These are phyloP conservation scores for Boloria selene DNA, from an alignment of 2,888 invertebrate species.

Conservation along the genomic window DNA sequence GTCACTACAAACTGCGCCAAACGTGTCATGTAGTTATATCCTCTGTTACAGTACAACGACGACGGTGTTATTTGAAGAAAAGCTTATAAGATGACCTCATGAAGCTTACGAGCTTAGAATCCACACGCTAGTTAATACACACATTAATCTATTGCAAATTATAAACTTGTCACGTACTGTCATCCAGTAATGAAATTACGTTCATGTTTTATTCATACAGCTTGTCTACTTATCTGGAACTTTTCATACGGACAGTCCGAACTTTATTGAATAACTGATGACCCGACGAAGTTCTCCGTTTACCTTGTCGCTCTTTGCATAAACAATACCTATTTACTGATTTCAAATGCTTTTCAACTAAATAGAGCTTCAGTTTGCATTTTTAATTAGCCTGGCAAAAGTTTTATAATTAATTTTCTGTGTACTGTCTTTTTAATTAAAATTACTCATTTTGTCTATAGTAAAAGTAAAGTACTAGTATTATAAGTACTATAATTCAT, in stretches of 20 bases:
- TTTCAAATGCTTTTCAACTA: conserved; percentile 18
- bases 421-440: conserved; percentile 4
- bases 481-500: too few relatives aligned
- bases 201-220: conserved; percentile 44
- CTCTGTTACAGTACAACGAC: too few relatives aligned
- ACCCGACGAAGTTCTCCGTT: conserved; percentile 26
- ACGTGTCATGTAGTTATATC: too few relatives aligned
- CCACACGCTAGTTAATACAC: neutral
- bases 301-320: conserved; percentile 32
- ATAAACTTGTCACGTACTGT: conserved; percentile 32
- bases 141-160: conserved; percentile 15
- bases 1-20: too few relatives aligned
- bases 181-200: conserved; percentile 42
- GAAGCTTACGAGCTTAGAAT: too few relatives aligned
- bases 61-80: too few relatives aligned
- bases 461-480: neutral
- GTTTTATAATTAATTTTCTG: conserved; percentile 12
- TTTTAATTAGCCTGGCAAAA: conserved; percentile 7
- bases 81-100: too few relatives aligned
- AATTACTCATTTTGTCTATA: neutral
- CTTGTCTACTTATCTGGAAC: conserved; percentile 42
- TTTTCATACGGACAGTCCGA: conserved; percentile 36
- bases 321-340: conserved; percentile 34
- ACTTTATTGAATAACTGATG: conserved; percentile 40
- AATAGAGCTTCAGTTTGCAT: conserved; percentile 5